Evolutionary conservation across 2,113 vertebrate species (phyloP).

Genomic region (Panurus biarmicus): DNA sequence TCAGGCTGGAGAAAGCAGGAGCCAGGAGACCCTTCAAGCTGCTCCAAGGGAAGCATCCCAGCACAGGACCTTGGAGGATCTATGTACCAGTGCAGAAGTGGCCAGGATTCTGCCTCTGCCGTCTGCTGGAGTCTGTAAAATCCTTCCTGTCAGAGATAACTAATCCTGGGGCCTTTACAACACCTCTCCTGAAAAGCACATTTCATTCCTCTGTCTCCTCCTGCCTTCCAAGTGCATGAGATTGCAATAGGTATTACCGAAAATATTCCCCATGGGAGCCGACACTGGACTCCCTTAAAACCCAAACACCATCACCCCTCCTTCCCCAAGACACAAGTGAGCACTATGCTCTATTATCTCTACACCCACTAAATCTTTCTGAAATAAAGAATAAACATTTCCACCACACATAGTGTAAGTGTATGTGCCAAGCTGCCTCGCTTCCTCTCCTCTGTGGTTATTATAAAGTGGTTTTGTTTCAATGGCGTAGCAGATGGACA

Average conservation of each 20-base stretch:
- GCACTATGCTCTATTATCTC: conserved; percentile 53
- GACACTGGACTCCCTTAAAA: conserved; percentile 51
- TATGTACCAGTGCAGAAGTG: neutral
- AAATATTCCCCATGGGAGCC: conserved; percentile 28
- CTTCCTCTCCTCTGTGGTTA: conserved; percentile 51
- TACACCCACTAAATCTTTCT: conserved; percentile 64
- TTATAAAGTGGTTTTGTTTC: conserved; percentile 59
- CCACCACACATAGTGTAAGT: conserved; percentile 50
- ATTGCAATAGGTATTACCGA: conserved; percentile 46
- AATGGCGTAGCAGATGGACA: conserved; percentile 45
- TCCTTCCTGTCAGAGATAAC: conserved; percentile 32
- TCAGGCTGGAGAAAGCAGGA: neutral
- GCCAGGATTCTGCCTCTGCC: neutral
- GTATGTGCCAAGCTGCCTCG: conserved; percentile 33
- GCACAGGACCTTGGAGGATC: neutral
- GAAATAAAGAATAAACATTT: conserved; percentile 66
- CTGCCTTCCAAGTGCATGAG: conserved; percentile 32
- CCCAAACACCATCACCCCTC: conserved; percentile 32
- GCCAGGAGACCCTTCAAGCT: neutral
- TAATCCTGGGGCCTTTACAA: conserved; percentile 30
- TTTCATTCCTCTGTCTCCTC: conserved; percentile 32
- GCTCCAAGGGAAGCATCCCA: neutral
- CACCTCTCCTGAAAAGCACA: conserved; percentile 22
- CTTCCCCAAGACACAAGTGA: conserved; percentile 34
- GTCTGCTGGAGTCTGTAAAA: neutral